Percentiles rank a stretch among this genome's conserved stretches.
Conservation (phyloP, 2,888 invertebrate species). For the Philopedon plagiatum region DNA sequence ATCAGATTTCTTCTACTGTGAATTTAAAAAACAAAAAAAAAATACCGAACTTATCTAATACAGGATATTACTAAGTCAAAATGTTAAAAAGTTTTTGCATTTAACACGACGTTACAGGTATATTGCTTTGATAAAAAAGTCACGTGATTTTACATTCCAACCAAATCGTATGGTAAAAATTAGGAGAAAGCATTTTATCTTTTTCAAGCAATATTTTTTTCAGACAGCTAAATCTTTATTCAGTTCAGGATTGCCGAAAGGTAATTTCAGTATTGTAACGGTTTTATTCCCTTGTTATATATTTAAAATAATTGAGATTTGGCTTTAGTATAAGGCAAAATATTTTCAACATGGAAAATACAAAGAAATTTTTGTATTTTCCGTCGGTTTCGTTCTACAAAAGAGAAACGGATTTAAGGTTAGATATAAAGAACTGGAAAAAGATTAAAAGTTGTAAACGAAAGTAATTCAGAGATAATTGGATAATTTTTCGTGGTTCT, state of each 20-base stretch:
- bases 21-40: too few relatives aligned
- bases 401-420: conserved; percentile 40
- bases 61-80: too few relatives aligned
- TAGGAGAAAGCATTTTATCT: too few relatives aligned
- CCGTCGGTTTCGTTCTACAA: conserved; percentile 24
- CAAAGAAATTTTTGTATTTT: conserved; percentile 20
- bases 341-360: not conserved
- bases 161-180: too few relatives aligned
- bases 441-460: conserved; percentile 48
- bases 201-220: too few relatives aligned
- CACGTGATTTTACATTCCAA: too few relatives aligned
- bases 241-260: not conserved
- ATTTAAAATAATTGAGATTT: not conserved
- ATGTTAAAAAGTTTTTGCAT: too few relatives aligned
- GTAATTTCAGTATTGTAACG: not conserved
- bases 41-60: too few relatives aligned
- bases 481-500: conserved; percentile 48
- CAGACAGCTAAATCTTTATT: not conserved
- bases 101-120: too few relatives aligned
- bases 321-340: not conserved
- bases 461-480: conserved; percentile 48
- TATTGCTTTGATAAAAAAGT: too few relatives aligned
- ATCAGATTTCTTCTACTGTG: too few relatives aligned
- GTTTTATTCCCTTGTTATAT: not conserved
- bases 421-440: conserved; percentile 44